Evolutionary conservation across 2,797 vertebrate species (phyloP).

Genomic region (Typhlichthys eigenmanni): DNA sequence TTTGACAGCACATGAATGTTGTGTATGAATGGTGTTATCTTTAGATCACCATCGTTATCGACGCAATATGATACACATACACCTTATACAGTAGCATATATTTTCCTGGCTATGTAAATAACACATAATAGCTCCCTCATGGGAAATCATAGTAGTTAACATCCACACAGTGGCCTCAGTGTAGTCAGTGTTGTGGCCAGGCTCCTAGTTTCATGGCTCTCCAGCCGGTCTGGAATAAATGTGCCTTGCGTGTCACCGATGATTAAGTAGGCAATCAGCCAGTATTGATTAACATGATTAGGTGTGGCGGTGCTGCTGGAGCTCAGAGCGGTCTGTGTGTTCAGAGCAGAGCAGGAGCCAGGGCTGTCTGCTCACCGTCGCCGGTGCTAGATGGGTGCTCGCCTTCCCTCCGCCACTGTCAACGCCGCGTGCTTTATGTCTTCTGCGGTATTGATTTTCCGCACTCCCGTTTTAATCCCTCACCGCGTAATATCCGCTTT

Average conservation of each 20-base stretch:
- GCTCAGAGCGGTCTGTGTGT: slow-evolving; percentile 60
- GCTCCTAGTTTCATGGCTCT: slow-evolving; percentile 49
- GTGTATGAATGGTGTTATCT: neutral
- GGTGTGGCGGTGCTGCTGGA: slow-evolving; percentile 58
- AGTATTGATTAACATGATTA: slow-evolving; percentile 80
- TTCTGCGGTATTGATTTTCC: slow-evolving; percentile 77
- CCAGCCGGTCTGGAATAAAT: slow-evolving; percentile 55
- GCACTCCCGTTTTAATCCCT: slow-evolving; percentile 65
- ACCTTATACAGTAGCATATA: too few species aligned
- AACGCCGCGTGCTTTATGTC: slow-evolving; percentile 71
- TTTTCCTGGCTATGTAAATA: too few species aligned
- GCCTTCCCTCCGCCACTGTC: slow-evolving; percentile 62
- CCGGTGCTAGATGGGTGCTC: slow-evolving; percentile 63
- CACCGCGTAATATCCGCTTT: slow-evolving; percentile 65
- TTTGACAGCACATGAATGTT: neutral
- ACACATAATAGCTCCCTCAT: too few species aligned
- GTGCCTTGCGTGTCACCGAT: slow-evolving; percentile 62
- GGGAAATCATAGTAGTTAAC: slow-evolving; percentile 21
- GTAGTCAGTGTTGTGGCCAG: slow-evolving; percentile 53
- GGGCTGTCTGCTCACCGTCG: slow-evolving; percentile 54
- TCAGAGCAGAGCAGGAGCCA: slow-evolving; percentile 62
- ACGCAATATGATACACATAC: too few species aligned
- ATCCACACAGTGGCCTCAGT: slow-evolving; percentile 30
- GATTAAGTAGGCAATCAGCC: slow-evolving; percentile 78
- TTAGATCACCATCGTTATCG: too few species aligned